Evolutionary conservation across 2,888 invertebrate species (phyloP), one percentile per base, ranked within the genome.

Genomic region (Ornithoptera alexandrae): DNA sequence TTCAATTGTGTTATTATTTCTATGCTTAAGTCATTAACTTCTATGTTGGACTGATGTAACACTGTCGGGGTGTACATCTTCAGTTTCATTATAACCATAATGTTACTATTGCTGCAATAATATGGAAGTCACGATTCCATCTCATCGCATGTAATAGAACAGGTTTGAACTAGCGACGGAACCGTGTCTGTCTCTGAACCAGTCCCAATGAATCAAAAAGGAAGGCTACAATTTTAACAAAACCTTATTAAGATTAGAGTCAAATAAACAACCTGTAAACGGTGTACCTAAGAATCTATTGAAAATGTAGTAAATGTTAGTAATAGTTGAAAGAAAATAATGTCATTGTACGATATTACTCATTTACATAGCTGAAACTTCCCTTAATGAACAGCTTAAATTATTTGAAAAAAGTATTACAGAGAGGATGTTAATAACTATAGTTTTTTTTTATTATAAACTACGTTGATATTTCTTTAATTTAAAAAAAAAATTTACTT

Each of bases 111-210:
- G 50, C 61, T 73, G 74, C 70, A 74, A 77, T 76, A 77, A 77
- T 76, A 76, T 79, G 77, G 78, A 72, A 84, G 86, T 85, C 89
- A 89, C 88, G 87, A 87, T 76, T 78, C 75, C 72, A 77, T 78
- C 79, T 76, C 72, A 79, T 81, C 89, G 88, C 87, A 88, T 88
- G 88, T 82, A 64, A 56, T 53, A 24, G 60, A 69, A 69, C 69
- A 59, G 65, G 69, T 69, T 69, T 69, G 56, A 67, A 57, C 39
- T 36, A n/a, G 18, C 24, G 36, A 42, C 53, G 53, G 53, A 5
- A n/a, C 53, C n/a, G 53, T 5, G n/a, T 53, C 53, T 18, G n/a
- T 53, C 53, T n/a, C 18, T n/a, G n/a, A 53, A 53, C 53, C n/a
- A 53, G 53, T n/a, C 53, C n/a, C 53, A 5, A 53, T n/a, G 8